Evolutionary conservation across 2,113 vertebrate species (phyloP), one percentile per base, ranked within the genome.

Genomic region (Danio rerio): DNA sequence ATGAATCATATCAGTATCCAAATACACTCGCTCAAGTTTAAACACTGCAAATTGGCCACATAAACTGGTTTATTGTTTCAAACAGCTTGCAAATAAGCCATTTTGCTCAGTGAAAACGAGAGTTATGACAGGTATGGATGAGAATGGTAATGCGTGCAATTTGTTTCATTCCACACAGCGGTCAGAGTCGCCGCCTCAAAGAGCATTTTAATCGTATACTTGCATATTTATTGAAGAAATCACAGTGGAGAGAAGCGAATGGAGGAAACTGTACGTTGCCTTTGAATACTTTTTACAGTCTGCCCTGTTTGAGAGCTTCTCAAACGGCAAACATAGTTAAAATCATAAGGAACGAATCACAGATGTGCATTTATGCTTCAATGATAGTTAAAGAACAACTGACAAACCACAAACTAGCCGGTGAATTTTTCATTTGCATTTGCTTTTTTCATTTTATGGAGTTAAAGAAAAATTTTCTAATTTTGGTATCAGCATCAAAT

Each of bases 1-100:
- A 58, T 70, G 49, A 52, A 42, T 83, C 45, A 83, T 52, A 78
- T 83, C 16, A 13, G 31, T 7, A 21, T 40, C 53, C 18, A 69
- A 69, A 76, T 31, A 12, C 13, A 76, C 16, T 43, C 52, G 13
- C 63, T 77, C 53, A 49, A 83, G 49, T n/a, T 75, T 75, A 59
- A 75, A 75, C 18, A 75, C 10, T 3, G 4, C 31, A 75, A 58
- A n/a, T 18, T 58, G 18, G 40, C 5, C 55, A 59, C 13, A 75
- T 75, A 20, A 42, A 59, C 53, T 71, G 0, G 4, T 52, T 65
- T 52, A 71, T 52, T 59, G 40, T 77, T 77, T 50, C 59, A 50
- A 62, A 50, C 43, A 21, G 43, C 43, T 50, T 50, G 13, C 18
- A 77, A 77, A 77, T 40, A 50, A 63, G 20, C 58, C 59, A 50